Percentiles rank a stretch among this genome's conserved stretches.
Evolutionary conservation across 1,140 invertebrate species (phyloP).

Genomic region (Heterodera schachtii): DNA sequence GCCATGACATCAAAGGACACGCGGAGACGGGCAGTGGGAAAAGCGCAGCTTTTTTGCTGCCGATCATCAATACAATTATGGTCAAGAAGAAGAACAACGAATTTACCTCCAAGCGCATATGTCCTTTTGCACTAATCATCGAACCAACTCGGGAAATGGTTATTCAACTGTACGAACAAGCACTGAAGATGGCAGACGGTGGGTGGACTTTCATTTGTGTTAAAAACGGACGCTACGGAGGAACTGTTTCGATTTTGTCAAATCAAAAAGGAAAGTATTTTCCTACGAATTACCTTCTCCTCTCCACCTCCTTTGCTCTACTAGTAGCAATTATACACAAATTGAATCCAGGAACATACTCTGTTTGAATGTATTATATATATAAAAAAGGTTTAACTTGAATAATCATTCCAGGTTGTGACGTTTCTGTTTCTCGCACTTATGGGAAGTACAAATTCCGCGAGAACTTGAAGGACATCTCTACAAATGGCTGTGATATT

Average conservation of each 20-base stretch:
- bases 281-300: no score
- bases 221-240: background rate
- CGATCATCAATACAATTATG: constrained; percentile 92
- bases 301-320: no score
- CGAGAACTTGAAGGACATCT: constrained; percentile 16
- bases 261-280: background rate
- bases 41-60: constrained; percentile 92
- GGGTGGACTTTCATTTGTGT: constrained; percentile 21
- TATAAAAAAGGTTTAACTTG: constrained; percentile 4
- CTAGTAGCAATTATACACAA: background rate
- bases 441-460: constrained; percentile 10
- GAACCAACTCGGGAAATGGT: constrained; percentile 93
- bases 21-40: constrained; percentile 75
- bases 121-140: constrained; percentile 86
- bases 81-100: constrained; percentile 70
- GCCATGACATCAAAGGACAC: constrained; percentile 58
- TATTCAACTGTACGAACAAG: constrained; percentile 94
- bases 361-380: background rate
- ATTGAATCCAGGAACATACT: no score
- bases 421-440: constrained; percentile 20
- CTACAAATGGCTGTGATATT: constrained; percentile 25
- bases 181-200: constrained; percentile 90
- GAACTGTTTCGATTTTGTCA: constrained; percentile 12
- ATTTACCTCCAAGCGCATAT: constrained; percentile 79
- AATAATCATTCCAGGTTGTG: constrained; percentile 5